A percentile compares a stretch with the other conserved stretches of the same genome.
Conservation (phyloP, 1,140 invertebrate species). For the Zaprionus kolodkinae region DNA sequence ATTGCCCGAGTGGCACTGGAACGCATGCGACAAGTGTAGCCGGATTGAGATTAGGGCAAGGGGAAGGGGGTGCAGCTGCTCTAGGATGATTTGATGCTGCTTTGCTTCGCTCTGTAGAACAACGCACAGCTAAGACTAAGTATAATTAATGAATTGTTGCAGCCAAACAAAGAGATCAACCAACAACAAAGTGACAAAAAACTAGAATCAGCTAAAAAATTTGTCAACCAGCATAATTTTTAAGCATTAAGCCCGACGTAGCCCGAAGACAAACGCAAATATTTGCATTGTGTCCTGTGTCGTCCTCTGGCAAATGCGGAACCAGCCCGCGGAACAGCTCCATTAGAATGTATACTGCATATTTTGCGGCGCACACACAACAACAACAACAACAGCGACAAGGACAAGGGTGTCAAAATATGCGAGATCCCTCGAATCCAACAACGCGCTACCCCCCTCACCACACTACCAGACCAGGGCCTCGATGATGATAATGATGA, state of each 20-base stretch:
- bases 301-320: conserved; percentile 35
- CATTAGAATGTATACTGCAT: conserved; percentile 66
- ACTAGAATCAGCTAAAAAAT: conserved; percentile 42
- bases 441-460: conserved; percentile 13
- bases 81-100: neutral
- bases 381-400: conserved; percentile 32
- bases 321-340: conserved; percentile 51
- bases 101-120: no score
- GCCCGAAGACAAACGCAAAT: conserved; percentile 58
- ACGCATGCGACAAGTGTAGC: conserved; percentile 46
- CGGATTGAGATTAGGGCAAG: neutral
- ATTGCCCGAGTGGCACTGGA: conserved; percentile 71
- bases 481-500: conserved; percentile 18
- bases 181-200: conserved; percentile 30
- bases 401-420: conserved; percentile 78
- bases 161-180: conserved; percentile 32
- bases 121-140: conserved; percentile 37
- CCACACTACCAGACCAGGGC: neutral
- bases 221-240: conserved; percentile 82
- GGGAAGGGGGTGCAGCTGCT: conserved; percentile 51
- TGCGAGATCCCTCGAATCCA: conserved; percentile 10
- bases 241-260: conserved; percentile 66
- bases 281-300: conserved; percentile 57
- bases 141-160: conserved; percentile 75
- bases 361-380: conserved; percentile 28